Conservation (phyloP, 2,888 invertebrate genomes). For the Crioceris asparagi region DNA sequence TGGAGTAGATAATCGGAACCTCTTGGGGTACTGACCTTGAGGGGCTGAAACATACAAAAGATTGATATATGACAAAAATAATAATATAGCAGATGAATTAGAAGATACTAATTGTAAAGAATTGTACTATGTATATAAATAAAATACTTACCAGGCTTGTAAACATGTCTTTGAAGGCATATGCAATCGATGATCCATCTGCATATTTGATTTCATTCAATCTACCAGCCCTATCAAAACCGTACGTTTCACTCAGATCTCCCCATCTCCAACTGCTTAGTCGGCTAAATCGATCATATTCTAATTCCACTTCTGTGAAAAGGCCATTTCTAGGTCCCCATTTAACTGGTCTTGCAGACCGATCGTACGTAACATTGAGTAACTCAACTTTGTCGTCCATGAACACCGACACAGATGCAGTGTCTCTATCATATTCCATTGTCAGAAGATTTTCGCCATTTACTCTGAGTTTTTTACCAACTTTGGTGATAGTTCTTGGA, state of each 20-base stretch:
- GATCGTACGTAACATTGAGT: conserved; percentile 77
- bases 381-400: conserved; percentile 80
- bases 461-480: conserved; percentile 74
- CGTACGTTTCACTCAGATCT: conserved; percentile 78
- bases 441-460: conserved; percentile 88
- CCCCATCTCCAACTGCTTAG: conserved; percentile 90
- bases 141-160: conserved; percentile 54
- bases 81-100: not conserved
- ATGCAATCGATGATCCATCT: conserved; percentile 81
- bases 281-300: conserved; percentile 84
- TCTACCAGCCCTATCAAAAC: conserved; percentile 82
- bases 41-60: conserved; percentile 46
- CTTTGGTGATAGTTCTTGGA: conserved; percentile 65
- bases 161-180: conserved; percentile 86
- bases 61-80: conserved; percentile 1
- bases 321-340: conserved; percentile 79
- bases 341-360: conserved; percentile 71
- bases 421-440: conserved; percentile 81
- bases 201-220: conserved; percentile 83
- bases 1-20: conserved; percentile 88
- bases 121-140: not conserved
- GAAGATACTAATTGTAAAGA: not conserved
- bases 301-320: conserved; percentile 80
- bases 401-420: conserved; percentile 75
- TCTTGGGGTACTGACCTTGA: conserved; percentile 89